Conservation (phyloP, 2,797 vertebrate species). For the Sebastes matsubarae region DNA sequence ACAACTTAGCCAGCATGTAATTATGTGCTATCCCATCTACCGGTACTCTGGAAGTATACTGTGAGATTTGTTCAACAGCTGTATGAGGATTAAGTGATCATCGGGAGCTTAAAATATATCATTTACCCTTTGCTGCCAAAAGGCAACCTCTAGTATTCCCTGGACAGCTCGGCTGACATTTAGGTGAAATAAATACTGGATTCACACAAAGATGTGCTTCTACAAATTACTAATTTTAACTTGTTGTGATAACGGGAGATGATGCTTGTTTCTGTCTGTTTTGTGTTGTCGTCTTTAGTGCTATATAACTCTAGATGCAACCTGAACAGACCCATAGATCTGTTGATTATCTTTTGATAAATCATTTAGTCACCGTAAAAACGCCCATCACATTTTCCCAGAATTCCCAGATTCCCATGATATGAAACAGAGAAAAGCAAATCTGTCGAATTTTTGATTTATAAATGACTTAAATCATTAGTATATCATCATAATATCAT, state of each 20-base stretch:
- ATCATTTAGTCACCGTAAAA: not conserved
- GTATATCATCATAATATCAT: not conserved
- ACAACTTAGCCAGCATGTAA: conserved; percentile 73
- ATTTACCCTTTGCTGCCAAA: conserved; percentile 70
- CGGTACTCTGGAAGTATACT: conserved; percentile 64
- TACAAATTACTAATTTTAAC: not conserved
- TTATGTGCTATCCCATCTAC: conserved; percentile 69
- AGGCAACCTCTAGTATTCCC: conserved; percentile 70
- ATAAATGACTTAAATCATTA: not conserved
- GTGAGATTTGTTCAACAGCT: conserved; percentile 76
- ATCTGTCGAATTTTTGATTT: not conserved
- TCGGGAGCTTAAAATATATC: conserved; percentile 74
- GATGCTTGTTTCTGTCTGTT: not conserved
- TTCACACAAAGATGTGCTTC: not conserved
- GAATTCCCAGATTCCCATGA: too few species aligned
- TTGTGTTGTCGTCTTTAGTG: not conserved
- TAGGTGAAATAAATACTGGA: conserved; percentile 2
- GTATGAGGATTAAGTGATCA: conserved; percentile 78
- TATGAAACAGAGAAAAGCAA: not conserved
- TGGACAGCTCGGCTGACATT: conserved; percentile 52
- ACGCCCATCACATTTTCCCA: not conserved
- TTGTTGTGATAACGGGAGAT: not conserved
- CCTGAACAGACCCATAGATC: not conserved
- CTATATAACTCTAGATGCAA: not conserved
- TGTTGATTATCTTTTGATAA: not conserved